A percentile compares a stretch with the other conserved stretches of the same genome.
Conservation (phyloP, 2,797 vertebrate species). For the Chiroxiphia lanceolata region DNA sequence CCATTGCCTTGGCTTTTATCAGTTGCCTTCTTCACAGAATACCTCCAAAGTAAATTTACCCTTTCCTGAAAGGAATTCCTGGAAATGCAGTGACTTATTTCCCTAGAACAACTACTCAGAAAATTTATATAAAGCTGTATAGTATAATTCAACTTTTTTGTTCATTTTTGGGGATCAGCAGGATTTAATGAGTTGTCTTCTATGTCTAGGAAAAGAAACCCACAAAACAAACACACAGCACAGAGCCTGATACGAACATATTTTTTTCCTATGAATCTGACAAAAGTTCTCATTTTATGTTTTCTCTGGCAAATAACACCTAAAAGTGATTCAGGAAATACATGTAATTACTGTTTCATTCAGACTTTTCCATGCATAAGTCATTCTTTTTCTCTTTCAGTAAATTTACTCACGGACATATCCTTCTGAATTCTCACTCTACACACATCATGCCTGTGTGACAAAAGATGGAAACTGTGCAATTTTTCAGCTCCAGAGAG, state of each 20-base stretch:
- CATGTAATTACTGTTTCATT: background rate
- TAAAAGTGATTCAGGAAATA: background rate
- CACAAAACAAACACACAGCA: background rate
- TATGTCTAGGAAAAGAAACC: background rate
- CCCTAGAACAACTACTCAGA: background rate
- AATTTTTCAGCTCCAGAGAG: background rate
- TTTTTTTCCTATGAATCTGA: background rate
- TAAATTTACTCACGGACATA: background rate
- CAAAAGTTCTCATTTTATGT: background rate
- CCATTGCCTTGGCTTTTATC: background rate
- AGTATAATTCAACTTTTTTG: background rate
- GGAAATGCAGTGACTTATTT: background rate
- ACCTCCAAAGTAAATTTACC: background rate
- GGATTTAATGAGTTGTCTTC: conserved; percentile 2
- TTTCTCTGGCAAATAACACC: background rate
- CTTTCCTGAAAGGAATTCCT: background rate
- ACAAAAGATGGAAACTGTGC: background rate
- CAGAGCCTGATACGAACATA: background rate
- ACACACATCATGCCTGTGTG: no score
- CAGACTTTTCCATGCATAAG: background rate
- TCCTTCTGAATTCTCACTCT: background rate
- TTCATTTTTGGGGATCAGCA: background rate
- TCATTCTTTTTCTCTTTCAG: background rate
- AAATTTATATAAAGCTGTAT: background rate
- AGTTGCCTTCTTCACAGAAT: background rate